Base-by-base conservation (phyloP, 2,888 invertebrate species). In the Ormyrus pomaceus region DNA sequence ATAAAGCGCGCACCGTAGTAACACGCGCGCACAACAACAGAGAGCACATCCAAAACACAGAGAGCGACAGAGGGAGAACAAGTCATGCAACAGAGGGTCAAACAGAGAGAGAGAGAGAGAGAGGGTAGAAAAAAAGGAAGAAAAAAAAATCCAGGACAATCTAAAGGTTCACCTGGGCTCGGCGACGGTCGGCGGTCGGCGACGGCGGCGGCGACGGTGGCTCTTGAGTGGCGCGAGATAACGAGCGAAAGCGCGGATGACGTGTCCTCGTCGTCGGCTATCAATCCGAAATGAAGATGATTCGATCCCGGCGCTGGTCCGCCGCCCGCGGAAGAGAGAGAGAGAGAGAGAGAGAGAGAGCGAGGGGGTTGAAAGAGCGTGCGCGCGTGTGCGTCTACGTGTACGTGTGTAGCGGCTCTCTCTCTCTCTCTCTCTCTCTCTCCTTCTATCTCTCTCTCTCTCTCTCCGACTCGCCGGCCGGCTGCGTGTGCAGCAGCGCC, bases 281-380 rank as follows among this genome's bases (percentile, higher is more conserved):
- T 85, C 84, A 84, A 85, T 85, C 84, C 84, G 82, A 84, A 85
- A 85, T 84, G 85, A 84, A 83, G 84, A 85, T 83, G 84, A 84
- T 84, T 85, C 83, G 83, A 84, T 84, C 83, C 74, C 62, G 58
- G 64, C 34, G 58, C 59, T 45, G 59, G 53, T 61, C 62, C 8
- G 34, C 65, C 59, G 62, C 71, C 50, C 19, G 69, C 66, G 51
- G 53, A 34, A 71, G 77, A 81, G 70, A 78, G 78, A 74, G 77
- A 77, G 77, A 76, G 77, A 73, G 72, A 19, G 64, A 13, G 50
- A 71, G 77, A 81, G 70, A 78, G 78, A 74, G 77, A 77, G 81
- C 79, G 77, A 73, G 72, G 74, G 73, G 70, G 79, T 78, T 71
- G 73, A 19, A 65, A 19, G 48, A 45, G 11, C n/a, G 46, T 45